Conservation (phyloP, 2,797 vertebrate species). For the Lemur catta region DNA sequence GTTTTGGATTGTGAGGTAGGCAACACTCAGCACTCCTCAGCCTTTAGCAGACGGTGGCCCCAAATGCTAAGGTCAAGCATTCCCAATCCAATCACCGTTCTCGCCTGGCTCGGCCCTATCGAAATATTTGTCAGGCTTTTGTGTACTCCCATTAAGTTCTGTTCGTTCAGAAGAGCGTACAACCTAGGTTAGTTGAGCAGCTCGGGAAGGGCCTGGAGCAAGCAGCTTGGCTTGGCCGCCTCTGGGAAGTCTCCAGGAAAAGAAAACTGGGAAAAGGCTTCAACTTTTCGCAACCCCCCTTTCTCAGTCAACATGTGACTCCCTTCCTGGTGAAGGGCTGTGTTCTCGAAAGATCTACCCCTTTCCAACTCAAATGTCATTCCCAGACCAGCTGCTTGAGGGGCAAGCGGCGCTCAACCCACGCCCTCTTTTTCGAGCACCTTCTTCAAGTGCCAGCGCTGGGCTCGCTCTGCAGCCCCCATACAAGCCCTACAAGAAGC, state of each 20-base stretch:
- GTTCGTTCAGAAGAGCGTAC: background rate
- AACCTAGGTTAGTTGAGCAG: background rate
- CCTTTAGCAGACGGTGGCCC: background rate
- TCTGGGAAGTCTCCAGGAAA: background rate
- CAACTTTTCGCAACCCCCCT: slow-evolving; percentile 29
- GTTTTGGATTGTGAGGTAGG: background rate
- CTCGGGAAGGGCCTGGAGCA: background rate
- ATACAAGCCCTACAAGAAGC: accelerated
- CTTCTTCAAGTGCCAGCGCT: background rate
- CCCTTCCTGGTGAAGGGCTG: background rate
- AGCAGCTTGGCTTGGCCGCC: background rate
- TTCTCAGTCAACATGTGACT: background rate
- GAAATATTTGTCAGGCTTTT: background rate
- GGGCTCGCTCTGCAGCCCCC: background rate
- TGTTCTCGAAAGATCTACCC: slow-evolving; percentile 72
- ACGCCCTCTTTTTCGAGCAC: slow-evolving; percentile 35
- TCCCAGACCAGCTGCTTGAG: background rate
- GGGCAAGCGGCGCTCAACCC: background rate
- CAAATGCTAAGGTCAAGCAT: background rate
- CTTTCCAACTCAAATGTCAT: slow-evolving; percentile 61
- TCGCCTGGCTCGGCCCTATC: background rate
- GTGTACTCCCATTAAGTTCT: background rate
- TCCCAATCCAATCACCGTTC: background rate
- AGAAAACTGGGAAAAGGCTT: background rate
- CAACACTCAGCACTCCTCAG: background rate